Percentiles rank a stretch among this genome's conserved stretches.
Conservation (phyloP, 2,888 invertebrate species). For the Acleris laterana region DNA sequence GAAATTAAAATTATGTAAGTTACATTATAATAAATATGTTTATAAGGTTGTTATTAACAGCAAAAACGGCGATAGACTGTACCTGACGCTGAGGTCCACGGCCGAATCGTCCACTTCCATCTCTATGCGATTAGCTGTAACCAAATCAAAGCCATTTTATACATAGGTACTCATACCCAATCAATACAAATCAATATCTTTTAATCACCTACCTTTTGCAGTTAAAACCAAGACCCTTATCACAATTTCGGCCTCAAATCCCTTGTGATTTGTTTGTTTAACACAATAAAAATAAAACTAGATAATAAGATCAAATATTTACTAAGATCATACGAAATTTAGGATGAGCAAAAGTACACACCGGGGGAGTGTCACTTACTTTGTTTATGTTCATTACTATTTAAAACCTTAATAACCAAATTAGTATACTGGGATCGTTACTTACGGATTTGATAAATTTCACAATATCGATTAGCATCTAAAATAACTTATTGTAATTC, state of each 20-base stretch:
- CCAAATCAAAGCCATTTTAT: slow-evolving; percentile 46
- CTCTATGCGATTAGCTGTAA: slow-evolving; percentile 70
- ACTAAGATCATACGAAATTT: slow-evolving; percentile 40
- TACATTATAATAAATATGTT: slow-evolving; percentile 10
- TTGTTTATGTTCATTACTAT: slow-evolving; percentile 29
- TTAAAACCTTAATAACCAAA: neutral
- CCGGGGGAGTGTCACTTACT: slow-evolving; percentile 24
- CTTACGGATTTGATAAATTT: slow-evolving; percentile 29
- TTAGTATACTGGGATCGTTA: neutral
- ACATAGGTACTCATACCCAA: slow-evolving; percentile 24
- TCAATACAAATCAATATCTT: slow-evolving; percentile 39
- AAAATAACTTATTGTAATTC: slow-evolving; percentile 36
- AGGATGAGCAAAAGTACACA: slow-evolving; percentile 34
- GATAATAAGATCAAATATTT: slow-evolving; percentile 42
- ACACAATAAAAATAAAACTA: slow-evolving; percentile 23
- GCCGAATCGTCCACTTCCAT: slow-evolving; percentile 96
- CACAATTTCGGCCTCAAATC: slow-evolving; percentile 18
- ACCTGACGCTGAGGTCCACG: slow-evolving; percentile 95
- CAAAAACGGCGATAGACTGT: slow-evolving; percentile 48
- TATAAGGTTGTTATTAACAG: slow-evolving; percentile 27
- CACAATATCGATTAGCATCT: slow-evolving; percentile 19
- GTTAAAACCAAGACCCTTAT: slow-evolving; percentile 7
- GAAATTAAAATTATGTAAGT: slow-evolving; percentile 33
- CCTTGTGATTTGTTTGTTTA: slow-evolving; percentile 30
- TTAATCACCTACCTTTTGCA: slow-evolving; percentile 15